These are phyloP conservation scores for Drosophila bunnanda DNA, from an alignment of 2,888 invertebrate species.

Conservation along the genomic window DNA sequence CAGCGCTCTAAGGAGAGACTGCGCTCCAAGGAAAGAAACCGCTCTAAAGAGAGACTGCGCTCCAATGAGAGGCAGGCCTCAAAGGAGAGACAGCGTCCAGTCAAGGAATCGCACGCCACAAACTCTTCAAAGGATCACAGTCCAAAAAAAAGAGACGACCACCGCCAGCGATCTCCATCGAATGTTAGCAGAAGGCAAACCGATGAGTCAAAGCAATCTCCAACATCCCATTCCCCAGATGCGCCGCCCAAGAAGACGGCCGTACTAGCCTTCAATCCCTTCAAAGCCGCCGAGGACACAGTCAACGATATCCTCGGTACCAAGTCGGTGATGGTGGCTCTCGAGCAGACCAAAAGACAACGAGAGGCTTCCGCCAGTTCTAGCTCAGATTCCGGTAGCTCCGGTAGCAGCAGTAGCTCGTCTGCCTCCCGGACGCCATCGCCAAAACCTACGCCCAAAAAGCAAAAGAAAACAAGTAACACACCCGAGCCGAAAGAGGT, in stretches of 20 bases:
- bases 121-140: conserved; percentile 36
- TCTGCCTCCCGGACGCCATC: conserved; percentile 42
- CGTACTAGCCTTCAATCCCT: conserved; percentile 72
- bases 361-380: conserved; percentile 52
- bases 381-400: conserved; percentile 54
- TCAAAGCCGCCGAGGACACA: conserved; percentile 71
- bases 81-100: conserved; percentile 20
- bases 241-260: conserved; percentile 41
- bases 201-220: conserved; percentile 44
- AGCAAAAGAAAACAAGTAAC: conserved; percentile 52
- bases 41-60: conserved; percentile 1
- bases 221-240: conserved; percentile 46
- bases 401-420: conserved; percentile 43
- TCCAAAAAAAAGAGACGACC: conserved; percentile 25
- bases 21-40: conserved; percentile 28
- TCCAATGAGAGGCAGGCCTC: conserved; percentile 26
- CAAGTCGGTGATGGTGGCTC: conserved; percentile 67
- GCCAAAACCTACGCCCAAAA: conserved; percentile 50
- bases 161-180: conserved; percentile 30
- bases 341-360: conserved; percentile 63
- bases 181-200: conserved; percentile 15
- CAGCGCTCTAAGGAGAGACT: conserved; percentile 38
- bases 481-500: conserved; percentile 47
- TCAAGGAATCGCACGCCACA: too few species aligned
- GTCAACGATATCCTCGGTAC: conserved; percentile 71